Evolutionary conservation across 1,140 invertebrate genomes (phyloP).

Genomic region (Brachionus koreanus): DNA sequence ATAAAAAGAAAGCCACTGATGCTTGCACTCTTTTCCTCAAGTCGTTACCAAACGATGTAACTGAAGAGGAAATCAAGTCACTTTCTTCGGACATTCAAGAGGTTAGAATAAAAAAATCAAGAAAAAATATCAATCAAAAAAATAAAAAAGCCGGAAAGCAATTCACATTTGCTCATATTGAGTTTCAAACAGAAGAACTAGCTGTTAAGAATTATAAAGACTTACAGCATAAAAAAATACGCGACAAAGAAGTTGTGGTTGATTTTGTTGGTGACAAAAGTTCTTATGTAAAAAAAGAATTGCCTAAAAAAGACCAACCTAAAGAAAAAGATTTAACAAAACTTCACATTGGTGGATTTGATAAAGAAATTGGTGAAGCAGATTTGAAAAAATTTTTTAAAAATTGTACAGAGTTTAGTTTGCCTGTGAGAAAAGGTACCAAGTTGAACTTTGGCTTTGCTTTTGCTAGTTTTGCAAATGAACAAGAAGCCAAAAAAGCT

Average conservation of each 20-base stretch:
- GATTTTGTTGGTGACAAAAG: slow-evolving; percentile 48
- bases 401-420: neutral
- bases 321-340: slow-evolving; percentile 29
- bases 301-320: neutral
- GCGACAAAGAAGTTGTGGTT: slow-evolving; percentile 50
- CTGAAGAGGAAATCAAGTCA: slow-evolving; percentile 71
- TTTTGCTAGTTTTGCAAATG: neutral
- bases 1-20: slow-evolving; percentile 21
- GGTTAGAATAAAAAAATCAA: slow-evolving; percentile 59
- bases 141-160: slow-evolving; percentile 34
- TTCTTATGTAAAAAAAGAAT: slow-evolving; percentile 41
- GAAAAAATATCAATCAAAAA: slow-evolving; percentile 44
- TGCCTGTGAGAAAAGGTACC: slow-evolving; percentile 19
- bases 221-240: slow-evolving; percentile 50
- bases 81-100: slow-evolving; percentile 66
- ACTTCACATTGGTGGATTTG: slow-evolving; percentile 32
- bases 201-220: slow-evolving; percentile 49
- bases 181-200: slow-evolving; percentile 49
- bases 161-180: slow-evolving; percentile 52
- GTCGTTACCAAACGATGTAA: slow-evolving; percentile 76
- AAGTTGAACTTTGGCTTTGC: slow-evolving; percentile 38
- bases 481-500: slow-evolving; percentile 30
- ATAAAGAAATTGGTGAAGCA: neutral
- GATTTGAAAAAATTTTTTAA: slow-evolving; percentile 41
- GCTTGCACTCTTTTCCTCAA: slow-evolving; percentile 70